Conservation (phyloP, 2,888 invertebrate genomes). For the Hofmannophila pseudospretella region DNA sequence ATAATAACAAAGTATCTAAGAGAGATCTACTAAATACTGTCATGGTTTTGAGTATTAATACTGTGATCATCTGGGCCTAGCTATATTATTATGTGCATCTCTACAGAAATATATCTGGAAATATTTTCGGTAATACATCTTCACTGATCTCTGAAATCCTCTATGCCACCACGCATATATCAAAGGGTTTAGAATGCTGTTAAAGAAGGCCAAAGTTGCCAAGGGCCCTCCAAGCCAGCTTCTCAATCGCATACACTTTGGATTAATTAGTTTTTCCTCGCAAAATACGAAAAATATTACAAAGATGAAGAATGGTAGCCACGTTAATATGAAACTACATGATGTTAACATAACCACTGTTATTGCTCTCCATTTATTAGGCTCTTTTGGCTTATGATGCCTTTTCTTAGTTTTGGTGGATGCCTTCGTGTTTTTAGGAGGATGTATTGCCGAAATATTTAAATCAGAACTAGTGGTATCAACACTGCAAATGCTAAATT, state of each 20-base stretch:
- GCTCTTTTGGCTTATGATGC: constrained; percentile 39
- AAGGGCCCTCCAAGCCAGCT: constrained; percentile 77
- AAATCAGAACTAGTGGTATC: constrained; percentile 31
- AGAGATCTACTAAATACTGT: not conserved
- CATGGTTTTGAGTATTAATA: too few relatives aligned
- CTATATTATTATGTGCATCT: too few relatives aligned
- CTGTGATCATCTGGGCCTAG: too few relatives aligned
- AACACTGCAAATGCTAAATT: constrained; percentile 45
- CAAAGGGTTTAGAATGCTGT: constrained; percentile 80
- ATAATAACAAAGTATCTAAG: not conserved
- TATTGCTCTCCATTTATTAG: constrained; percentile 79
- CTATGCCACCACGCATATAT: constrained; percentile 86
- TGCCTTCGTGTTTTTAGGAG: constrained; percentile 8
- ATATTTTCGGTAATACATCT: constrained; percentile 41
- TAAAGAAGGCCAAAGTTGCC: constrained; percentile 78
- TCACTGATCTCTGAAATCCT: constrained; percentile 76
- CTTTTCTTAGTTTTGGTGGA: constrained; percentile 6
- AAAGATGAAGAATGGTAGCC: constrained; percentile 80
- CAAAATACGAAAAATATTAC: constrained; percentile 76
- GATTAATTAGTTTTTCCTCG: constrained; percentile 58
- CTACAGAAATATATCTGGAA: constrained; percentile 25
- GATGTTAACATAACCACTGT: constrained; percentile 80
- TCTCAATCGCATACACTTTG: constrained; percentile 65
- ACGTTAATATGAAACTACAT: constrained; percentile 78
- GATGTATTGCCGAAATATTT: constrained; percentile 21